Conservation (phyloP, 2,797 vertebrate genomes). For the Garrulus glandarius region DNA sequence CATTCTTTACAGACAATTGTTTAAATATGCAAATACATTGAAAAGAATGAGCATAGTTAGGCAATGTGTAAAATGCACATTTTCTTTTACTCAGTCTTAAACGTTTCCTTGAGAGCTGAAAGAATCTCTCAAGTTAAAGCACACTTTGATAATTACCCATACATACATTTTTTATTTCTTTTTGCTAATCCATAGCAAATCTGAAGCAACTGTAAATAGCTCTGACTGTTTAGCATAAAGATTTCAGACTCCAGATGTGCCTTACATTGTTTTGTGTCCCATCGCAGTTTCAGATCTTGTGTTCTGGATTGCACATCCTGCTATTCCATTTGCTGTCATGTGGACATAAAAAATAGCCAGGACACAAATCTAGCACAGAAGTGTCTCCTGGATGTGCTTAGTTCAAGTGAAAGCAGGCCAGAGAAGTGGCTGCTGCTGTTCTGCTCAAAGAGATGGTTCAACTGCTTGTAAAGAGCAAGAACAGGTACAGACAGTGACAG, state of each 20-base stretch:
- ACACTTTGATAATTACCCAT: conserved; percentile 21
- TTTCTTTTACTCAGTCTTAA: conserved; percentile 12
- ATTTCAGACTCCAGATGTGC: conserved; percentile 24
- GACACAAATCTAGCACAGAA: not conserved
- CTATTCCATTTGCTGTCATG: not conserved
- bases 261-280: not conserved
- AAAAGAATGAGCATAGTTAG: not conserved
- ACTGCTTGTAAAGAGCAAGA: not conserved
- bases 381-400: not conserved
- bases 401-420: not conserved
- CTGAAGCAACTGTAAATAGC: not conserved
- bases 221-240: not conserved
- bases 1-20: conserved; percentile 28
- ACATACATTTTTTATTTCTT: not conserved
- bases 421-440: not conserved
- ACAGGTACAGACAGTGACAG: not conserved
- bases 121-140: not conserved
- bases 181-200: conserved; percentile 10
- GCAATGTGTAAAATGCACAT: conserved; percentile 12
- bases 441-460: not conserved
- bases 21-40: conserved; percentile 41
- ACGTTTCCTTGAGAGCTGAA: conserved; percentile 12
- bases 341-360: not conserved
- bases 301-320: not conserved
- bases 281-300: not conserved